A percentile compares a stretch with the other conserved stretches of the same genome.
Conservation (phyloP, 2,888 invertebrate species). For the Celastrina argiolus region DNA sequence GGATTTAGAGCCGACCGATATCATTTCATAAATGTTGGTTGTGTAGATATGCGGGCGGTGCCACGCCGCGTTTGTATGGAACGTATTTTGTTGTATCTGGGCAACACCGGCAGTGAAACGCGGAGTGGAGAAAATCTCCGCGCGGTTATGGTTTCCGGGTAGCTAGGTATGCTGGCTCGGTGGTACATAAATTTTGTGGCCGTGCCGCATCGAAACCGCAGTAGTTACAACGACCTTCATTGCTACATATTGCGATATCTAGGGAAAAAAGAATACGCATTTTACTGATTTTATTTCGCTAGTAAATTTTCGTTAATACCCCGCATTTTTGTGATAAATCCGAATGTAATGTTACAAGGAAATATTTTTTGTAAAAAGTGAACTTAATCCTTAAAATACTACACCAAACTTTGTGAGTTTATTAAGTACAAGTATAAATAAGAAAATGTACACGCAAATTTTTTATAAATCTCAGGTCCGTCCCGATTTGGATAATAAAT, state of each 20-base stretch:
- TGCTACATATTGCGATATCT: constrained; percentile 62
- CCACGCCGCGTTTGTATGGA: constrained; percentile 45
- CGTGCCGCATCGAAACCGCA: constrained; percentile 73
- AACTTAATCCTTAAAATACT: not conserved
- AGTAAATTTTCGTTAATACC: constrained; percentile 9
- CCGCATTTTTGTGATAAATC: not conserved
- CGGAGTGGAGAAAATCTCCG: constrained; percentile 46
- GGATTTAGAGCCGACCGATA: constrained; percentile 49
- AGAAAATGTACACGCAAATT: no score
- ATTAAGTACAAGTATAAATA: no score
- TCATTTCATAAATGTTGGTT: constrained; percentile 44
- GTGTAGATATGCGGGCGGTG: constrained; percentile 57
- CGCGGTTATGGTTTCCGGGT: constrained; percentile 49
- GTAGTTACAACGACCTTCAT: constrained; percentile 57
- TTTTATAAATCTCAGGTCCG: no score
- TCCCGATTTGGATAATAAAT: no score
- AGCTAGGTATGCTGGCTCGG: constrained; percentile 64
- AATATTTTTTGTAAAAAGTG: not conserved
- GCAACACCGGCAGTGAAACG: constrained; percentile 51
- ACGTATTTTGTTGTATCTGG: constrained; percentile 31
- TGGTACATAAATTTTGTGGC: constrained; percentile 71
- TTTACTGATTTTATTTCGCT: constrained; percentile 12
- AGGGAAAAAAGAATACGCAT: constrained; percentile 49
- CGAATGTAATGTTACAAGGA: not conserved
- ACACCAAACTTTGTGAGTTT: no score